Base-by-base conservation (phyloP, 2,888 invertebrate species). In the Yponomeuta evonymella region DNA sequence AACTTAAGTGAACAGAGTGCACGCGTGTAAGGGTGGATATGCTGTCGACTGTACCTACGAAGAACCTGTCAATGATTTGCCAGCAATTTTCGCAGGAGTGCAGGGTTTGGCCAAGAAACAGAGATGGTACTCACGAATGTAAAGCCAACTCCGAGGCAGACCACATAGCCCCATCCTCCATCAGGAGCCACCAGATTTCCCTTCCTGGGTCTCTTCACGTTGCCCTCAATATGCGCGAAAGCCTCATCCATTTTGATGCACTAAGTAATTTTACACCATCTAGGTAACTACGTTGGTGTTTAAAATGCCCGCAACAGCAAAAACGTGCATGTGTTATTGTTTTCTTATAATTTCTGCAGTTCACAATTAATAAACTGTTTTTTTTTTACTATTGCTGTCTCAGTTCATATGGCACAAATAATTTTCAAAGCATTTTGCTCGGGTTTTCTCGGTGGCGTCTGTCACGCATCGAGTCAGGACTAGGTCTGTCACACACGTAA, bases 131-230 rank as follows among this genome's bases (percentile, higher is more conserved):
- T 95, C 90, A 96, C 96, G 81, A 95, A 95, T 64, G 95, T 94
- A 73, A 96, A 83, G 75, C 95, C 94, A 79, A 96, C 94, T 30
- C 96, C 96, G 11, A 96, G 78, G 58, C 95, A 95, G 15, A 97
- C 94, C 70, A 96, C 85, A 83, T 96, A 96, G 0, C 96, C 97
- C 96, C 96, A 97, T 0, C 96, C 96, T 5, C 97, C 96, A 76
- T 96, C 96, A 0, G 96, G 96, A 1, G 95, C 83, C 0, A 84
- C 73, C 70, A 81, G 69, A 8, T 86, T 58, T 58, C 15, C 79
- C 73, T 81, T 86, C 71, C 82, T 85, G 33, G 73, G 72, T 43
- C 76, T 74, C 58, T 72, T 78, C 11, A 66, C 73, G 73, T 73
- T 75, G 8, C 79, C 81, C 70, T 87, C 84, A 2, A 87, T 77